These are phyloP conservation scores for Camelus dromedarius DNA, from an alignment of 2,113 vertebrate genomes.

Conservation along the genomic window DNA sequence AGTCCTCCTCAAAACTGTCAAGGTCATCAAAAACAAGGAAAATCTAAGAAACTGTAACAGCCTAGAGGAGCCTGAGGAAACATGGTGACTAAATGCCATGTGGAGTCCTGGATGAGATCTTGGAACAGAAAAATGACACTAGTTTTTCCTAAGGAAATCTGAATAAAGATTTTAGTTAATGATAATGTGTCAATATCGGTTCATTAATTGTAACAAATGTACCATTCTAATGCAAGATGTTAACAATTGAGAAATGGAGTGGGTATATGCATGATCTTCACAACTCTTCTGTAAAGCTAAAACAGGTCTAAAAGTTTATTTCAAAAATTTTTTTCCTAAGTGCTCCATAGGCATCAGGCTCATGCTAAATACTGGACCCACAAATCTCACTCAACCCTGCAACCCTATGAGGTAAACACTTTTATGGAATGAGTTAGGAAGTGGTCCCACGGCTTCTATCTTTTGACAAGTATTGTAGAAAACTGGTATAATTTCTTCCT, in stretches of 20 bases:
- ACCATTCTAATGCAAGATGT: neutral
- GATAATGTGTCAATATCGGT: no score
- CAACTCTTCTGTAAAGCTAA: neutral
- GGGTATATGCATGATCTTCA: neutral
- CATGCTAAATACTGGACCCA: neutral
- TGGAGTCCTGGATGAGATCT: neutral
- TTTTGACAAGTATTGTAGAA: neutral
- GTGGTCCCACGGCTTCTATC: neutral
- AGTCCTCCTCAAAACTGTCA: neutral
- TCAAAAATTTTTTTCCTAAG: neutral
- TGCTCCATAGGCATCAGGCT: neutral
- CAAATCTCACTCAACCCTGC: neutral
- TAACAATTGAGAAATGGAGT: neutral
- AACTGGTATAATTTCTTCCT: neutral
- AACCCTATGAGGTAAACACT: neutral
- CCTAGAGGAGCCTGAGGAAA: neutral
- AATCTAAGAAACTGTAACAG: neutral
- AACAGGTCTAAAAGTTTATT: neutral
- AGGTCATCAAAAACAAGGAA: neutral
- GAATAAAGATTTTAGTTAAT: neutral
- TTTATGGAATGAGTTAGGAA: neutral
- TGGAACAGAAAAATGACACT: neutral
- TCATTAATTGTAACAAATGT: neutral
- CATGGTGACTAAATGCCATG: neutral
- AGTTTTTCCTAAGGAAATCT: neutral